Base-by-base conservation (phyloP, 2,113 vertebrate species). In the Aepyceros melampus region DNA sequence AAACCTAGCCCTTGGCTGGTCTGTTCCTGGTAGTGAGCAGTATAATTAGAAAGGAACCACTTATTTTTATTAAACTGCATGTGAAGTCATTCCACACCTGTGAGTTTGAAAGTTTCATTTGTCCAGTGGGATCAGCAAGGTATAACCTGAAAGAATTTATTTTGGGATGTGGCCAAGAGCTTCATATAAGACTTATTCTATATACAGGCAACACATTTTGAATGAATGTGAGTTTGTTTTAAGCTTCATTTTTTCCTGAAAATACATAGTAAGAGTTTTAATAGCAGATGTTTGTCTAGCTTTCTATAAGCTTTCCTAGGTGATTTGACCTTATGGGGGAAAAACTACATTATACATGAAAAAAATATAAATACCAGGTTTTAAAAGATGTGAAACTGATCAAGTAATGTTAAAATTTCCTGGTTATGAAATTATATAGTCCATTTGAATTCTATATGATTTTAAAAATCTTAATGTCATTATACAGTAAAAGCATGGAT, bases 181-280 rank as follows among this genome's bases (percentile, higher is more conserved):
- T 58, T 43, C 9, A 60, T 87, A 25, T 83, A 13, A 29, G 86
- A 89, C 79, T 97, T 85, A n/a, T 95, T 89, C 93, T 56, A 40
- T 23, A 83, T 83, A 71, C 23, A 89, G 19, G 49, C 94, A 76
- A 58, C 64, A 74, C 87, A 15, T 55, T 95, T 96, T 87, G 90
- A 98, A 97, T 97, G 92, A 97, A 97, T 96, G 49, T 49, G 81
- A 93, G 21, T 15, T 98, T 97, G 45, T 78, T 86, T 83, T 90
- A 0, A 95, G 55, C 55, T 79, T 97, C 23, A 47, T 1, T 71
- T 95, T 94, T 94, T 94, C 86, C 89, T 58, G 10, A 96, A 98
- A 98, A 47, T 31, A 45, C 25, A 67, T 71, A 47, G 67, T 62
- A 79, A 21, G 17, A 33, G 43, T 97, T 97, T 98, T 92, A 87